phyloP scores from a whole-genome alignment of 2,888 invertebrate genomes.

The Minunthozetes semirufus region DNA sequence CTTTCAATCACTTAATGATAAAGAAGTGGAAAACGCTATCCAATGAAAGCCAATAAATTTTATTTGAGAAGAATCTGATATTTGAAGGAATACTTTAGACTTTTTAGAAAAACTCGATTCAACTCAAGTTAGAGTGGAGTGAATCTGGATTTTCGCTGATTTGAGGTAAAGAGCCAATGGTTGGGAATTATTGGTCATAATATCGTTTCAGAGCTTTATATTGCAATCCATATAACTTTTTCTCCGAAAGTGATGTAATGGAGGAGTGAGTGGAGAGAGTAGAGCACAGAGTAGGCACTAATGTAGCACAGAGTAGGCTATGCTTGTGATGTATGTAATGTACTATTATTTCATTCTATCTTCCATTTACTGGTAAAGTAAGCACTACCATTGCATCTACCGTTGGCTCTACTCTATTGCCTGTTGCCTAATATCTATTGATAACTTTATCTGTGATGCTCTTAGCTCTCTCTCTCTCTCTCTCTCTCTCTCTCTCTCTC shows the following conservation, averaged over 20 bases:
- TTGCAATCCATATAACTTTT: neutral
- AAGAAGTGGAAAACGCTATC: neutral
- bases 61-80: neutral
- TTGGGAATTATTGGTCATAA: conserved; percentile 27
- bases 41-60: neutral
- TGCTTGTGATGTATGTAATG: neutral
- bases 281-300: neutral
- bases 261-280: neutral
- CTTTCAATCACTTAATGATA: neutral
- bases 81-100: neutral
- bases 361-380: neutral
- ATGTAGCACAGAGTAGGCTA: neutral
- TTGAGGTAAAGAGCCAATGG: neutral
- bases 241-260: conserved; percentile 7
- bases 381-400: conserved; percentile 6
- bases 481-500: conserved; percentile 25
- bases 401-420: neutral
- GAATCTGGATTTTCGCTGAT: conserved; percentile 21
- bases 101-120: neutral
- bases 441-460: neutral
- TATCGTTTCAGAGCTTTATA: conserved; percentile 22
- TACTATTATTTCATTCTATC: conserved; percentile 24
- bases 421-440: conserved; percentile 25
- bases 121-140: neutral
- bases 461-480: conserved; percentile 14